Percentiles rank a stretch among this genome's conserved stretches.
phyloP scores from a whole-genome alignment of 1,140 invertebrate genomes.

The Lysiphlebus fabarum region DNA sequence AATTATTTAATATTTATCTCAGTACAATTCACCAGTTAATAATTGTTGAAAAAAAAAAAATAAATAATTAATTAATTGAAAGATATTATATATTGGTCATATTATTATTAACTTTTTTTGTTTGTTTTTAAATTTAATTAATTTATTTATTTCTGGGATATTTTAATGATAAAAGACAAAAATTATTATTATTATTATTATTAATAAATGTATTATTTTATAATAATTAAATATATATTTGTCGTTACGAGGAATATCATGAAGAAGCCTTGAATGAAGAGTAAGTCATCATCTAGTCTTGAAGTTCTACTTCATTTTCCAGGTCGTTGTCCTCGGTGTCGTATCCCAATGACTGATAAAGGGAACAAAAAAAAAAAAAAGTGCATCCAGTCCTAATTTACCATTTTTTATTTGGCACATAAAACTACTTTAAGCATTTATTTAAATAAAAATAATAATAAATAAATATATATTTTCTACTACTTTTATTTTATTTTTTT shows the following conservation, averaged over 20 bases:
- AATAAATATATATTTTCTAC: neutral
- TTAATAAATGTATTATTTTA: neutral
- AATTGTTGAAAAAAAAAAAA: neutral
- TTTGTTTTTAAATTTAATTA: neutral
- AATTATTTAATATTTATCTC: slow-evolving; percentile 29
- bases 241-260: neutral
- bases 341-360: slow-evolving; percentile 38
- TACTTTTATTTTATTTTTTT: neutral
- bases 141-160: slow-evolving; percentile 5
- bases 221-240: slow-evolving; percentile 1
- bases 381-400: slow-evolving; percentile 44
- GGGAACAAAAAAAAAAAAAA: slow-evolving; percentile 51
- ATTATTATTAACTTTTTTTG: neutral
- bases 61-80: no score
- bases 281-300: slow-evolving; percentile 45
- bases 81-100: neutral
- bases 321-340: slow-evolving; percentile 45
- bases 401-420: neutral
- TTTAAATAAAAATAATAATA: slow-evolving; percentile 1
- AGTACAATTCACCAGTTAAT: slow-evolving; percentile 29
- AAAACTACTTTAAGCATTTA: neutral
- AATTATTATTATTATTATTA: no score
- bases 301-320: slow-evolving; percentile 41
- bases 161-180: neutral
- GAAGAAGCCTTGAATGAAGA: slow-evolving; percentile 14